Evolutionary conservation across 2,888 invertebrate genomes (phyloP), one percentile per base, ranked within the genome.

Genomic region (Oscheius sp.): DNA sequence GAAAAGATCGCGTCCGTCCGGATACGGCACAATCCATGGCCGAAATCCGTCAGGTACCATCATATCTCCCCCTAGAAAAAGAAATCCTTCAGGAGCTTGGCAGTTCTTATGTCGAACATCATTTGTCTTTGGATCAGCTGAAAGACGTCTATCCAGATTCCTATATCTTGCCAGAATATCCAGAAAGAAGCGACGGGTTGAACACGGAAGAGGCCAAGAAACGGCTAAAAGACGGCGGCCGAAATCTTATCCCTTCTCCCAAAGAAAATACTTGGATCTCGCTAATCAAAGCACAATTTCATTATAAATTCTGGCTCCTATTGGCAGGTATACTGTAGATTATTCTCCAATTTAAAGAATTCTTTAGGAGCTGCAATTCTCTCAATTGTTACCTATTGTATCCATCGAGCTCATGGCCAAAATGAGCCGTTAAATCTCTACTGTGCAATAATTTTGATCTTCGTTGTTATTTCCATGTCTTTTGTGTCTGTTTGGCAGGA

Each of bases 231-330:
- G 87, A 87, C 69, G 87, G 87, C 9, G 87, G 86, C 2, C 69
- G 75, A 35, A 87, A 87, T 64, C 73, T 83, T 18, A 82, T 87
- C 43, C 76, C 77, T 12, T 75, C 83, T 1, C 83, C 84, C 1
- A 78, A 76, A 25, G 80, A 84, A 25, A 74, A 78, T 18, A 83
- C 79, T 58, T 58, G 85, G 7, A 59, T 83, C 45, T 74, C 76
- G 49, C 73, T 86, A 59, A 83, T 87, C 74, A 76, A 82, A 25
- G 76, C 74, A 18, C 87, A 87, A 68, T 87, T 87, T 59, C 83
- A 87, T 53, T 85, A 86, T 79, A 86, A 86, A 73, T 87, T 87
- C 68, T 87, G 87, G 87, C 73, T 87, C 23, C 78, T 87, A 0
- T 75, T 87, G 1, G 76, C 85, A 29, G 84, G 84, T 82, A 23